Conservation (phyloP, 2,113 vertebrate species). For the Vulpes vulpes region DNA sequence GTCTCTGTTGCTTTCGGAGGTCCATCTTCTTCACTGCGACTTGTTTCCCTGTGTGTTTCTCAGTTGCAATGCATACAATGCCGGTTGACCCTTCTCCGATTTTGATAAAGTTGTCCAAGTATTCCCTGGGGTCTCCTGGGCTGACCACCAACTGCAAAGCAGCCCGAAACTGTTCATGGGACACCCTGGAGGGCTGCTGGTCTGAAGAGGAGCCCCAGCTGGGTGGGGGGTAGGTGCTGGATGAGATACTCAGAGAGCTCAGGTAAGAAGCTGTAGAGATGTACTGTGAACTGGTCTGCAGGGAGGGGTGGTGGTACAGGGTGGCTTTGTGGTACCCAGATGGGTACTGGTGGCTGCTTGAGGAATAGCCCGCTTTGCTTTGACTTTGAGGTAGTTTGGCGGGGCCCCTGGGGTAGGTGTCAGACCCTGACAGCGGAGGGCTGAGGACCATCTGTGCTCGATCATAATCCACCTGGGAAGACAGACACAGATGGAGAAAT, state of each 20-base stretch:
- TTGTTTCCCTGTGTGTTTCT: conserved; percentile 98
- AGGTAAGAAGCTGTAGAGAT: conserved; percentile 96
- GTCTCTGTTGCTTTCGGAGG: conserved; percentile 97
- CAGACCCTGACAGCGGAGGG: conserved; percentile 92
- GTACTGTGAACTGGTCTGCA: conserved; percentile 95
- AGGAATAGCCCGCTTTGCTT: conserved; percentile 93
- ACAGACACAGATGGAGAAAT: conserved; percentile 38
- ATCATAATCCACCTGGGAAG: conserved; percentile 95
- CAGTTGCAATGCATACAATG: conserved; percentile 98
- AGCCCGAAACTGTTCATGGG: conserved; percentile 98
- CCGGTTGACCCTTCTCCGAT: conserved; percentile 99
- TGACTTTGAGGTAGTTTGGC: conserved; percentile 98
- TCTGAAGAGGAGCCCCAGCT: conserved; percentile 98
- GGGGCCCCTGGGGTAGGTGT: conserved; percentile 95
- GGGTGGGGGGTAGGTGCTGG: conserved; percentile 95
- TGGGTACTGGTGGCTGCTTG: conserved; percentile 93
- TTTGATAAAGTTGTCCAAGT: conserved; percentile 99
- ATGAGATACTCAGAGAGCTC: conserved; percentile 94
- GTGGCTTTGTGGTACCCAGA: conserved; percentile 94
- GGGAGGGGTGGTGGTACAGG: conserved; percentile 93
- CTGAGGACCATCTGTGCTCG: conserved; percentile 93
- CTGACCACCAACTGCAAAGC: conserved; percentile 98
- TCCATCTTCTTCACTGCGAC: conserved; percentile 99
- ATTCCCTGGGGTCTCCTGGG: conserved; percentile 97
- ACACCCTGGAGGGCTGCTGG: conserved; percentile 96